Base-by-base conservation (phyloP, 2,113 vertebrate genomes). In the Dipodomys stephensi region DNA sequence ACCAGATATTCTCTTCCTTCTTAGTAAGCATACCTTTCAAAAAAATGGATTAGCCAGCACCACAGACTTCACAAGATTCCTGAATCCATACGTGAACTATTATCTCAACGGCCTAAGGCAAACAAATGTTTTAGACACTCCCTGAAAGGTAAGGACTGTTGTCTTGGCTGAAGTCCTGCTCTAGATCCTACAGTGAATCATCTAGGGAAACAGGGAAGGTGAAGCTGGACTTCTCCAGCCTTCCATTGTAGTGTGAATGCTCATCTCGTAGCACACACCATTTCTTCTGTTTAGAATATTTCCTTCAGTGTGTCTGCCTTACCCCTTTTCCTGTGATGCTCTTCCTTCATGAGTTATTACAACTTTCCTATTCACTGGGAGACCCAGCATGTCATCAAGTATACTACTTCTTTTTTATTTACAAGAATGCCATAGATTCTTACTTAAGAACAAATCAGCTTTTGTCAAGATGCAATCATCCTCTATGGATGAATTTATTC, bases 201-300 rank as follows among this genome's bases (percentile, higher is more conserved):
- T n/a, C 16, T 27, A n/a, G 35, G 65, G 64, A 81, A 91, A 15
- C 19, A 80, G 46, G 57, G 8, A 18, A 39, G 30, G 11, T 68
- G 64, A 64, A 60, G 65, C 4, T 9, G 32, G 28, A 6, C 15
- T 28, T 64, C 30, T 44, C 23, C 2, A 20, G 25, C 44, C 19
- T 8, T 6, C 35, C 32, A 3, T 1, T 35, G 4, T 22, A 4
- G 10, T 16, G 1, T 39, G 57, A 60, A 49, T 6, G 0, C 5
- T 73, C 30, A 44, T 44, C 9, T 60, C 22, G 53, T 68, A 62
- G 6, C 22, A 32, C 32, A 7, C 13, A 9, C 6, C 74, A 20
- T 72, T 64, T 67, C 16, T 69, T 80, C 20, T 39, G 7, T 44
- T 77, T 53, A 39, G 27, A 77, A 81, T 60, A 88, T 35, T 72